phyloP scores from a whole-genome alignment of 2,888 invertebrate species.

The Lysandra coridon region DNA sequence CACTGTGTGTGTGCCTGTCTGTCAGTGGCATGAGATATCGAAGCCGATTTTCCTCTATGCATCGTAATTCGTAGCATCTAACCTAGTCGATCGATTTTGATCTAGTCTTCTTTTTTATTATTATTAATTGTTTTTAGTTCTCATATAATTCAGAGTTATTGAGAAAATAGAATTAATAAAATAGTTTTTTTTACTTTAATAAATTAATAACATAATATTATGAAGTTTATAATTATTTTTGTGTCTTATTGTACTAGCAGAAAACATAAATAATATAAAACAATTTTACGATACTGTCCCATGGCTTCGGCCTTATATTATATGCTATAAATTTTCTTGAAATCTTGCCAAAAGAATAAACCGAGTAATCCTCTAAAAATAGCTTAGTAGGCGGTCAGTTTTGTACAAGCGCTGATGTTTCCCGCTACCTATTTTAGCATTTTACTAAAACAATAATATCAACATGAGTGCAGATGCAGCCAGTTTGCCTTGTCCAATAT shows the following conservation, averaged over 20 bases:
- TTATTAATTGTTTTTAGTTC: too few species aligned
- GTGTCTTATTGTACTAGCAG: background rate
- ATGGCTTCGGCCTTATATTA: slow-evolving; percentile 33
- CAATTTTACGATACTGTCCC: slow-evolving; percentile 30
- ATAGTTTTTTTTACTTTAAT: too few species aligned
- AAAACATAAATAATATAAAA: background rate
- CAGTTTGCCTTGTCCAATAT: slow-evolving; percentile 87
- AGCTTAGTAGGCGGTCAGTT: slow-evolving; percentile 62
- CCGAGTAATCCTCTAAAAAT: slow-evolving; percentile 67
- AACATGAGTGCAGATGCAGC: slow-evolving; percentile 75
- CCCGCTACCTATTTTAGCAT: background rate
- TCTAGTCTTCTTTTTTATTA: too few species aligned
- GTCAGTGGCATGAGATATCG: too few species aligned
- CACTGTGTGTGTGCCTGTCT: too few species aligned
- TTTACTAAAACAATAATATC: slow-evolving; percentile 5
- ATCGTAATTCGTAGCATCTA: too few species aligned
- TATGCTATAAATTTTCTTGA: slow-evolving; percentile 58
- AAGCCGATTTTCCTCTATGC: too few species aligned
- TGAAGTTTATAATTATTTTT: too few species aligned
- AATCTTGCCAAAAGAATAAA: slow-evolving; percentile 66
- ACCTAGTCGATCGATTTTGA: too few species aligned
- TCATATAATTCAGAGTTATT: too few species aligned
- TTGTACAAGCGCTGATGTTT: slow-evolving; percentile 53
- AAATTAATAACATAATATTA: too few species aligned
- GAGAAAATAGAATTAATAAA: too few species aligned